A percentile compares a stretch with the other conserved stretches of the same genome.
phyloP scores from a whole-genome alignment of 2,797 vertebrate species.

The Merluccius polli region DNA sequence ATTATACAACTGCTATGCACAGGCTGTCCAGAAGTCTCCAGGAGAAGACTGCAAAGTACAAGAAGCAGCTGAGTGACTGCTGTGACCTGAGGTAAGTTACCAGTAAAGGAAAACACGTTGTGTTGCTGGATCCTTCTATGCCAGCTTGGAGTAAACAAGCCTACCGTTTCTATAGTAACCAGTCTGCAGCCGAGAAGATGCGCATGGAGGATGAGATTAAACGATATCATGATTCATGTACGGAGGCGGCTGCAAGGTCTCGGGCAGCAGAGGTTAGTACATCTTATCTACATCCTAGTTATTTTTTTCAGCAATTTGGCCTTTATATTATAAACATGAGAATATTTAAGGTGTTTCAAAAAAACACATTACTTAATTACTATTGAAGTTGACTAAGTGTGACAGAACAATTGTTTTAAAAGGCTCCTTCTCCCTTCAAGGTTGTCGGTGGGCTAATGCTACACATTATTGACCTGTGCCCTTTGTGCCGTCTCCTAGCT shows the following conservation, averaged over 20 bases:
- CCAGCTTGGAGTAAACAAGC: background rate
- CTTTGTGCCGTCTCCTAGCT: constrained; percentile 61
- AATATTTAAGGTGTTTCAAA: background rate
- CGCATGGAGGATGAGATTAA: constrained; percentile 80
- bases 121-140: background rate
- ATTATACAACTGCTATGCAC: background rate
- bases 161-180: constrained; percentile 66
- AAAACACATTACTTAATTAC: background rate
- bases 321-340: background rate
- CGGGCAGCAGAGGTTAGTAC: constrained; percentile 77
- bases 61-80: constrained; percentile 59
- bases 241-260: constrained; percentile 70
- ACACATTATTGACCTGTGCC: background rate
- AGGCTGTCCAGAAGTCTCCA: constrained; percentile 70
- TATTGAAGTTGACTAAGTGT: background rate
- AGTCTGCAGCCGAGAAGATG: constrained; percentile 75
- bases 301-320: background rate
- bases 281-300: background rate
- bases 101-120: background rate
- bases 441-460: too few relatives aligned
- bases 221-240: constrained; percentile 49
- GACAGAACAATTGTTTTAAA: background rate
- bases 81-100: constrained; percentile 74
- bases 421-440: background rate
- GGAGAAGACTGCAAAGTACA: constrained; percentile 68